Conservation (phyloP, 2,113 vertebrate genomes). For the Gymnocephalus cernua region DNA sequence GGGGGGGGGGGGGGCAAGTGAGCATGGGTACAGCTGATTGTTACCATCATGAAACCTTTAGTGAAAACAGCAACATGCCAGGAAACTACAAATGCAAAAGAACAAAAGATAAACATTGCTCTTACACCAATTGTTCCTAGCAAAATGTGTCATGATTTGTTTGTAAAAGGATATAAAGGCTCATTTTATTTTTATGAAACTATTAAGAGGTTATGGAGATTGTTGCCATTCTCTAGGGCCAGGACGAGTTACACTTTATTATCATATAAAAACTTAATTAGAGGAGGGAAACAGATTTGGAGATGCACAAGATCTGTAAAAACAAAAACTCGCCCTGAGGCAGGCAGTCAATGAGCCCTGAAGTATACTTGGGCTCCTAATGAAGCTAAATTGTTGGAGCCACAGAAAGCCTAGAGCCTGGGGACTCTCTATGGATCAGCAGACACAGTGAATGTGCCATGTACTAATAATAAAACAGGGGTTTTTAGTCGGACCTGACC, state of each 20-base stretch:
- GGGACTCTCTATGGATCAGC: slow-evolving; percentile 31
- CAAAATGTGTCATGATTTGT: slow-evolving; percentile 5
- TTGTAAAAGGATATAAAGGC: slow-evolving; percentile 13
- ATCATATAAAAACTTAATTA: slow-evolving; percentile 66
- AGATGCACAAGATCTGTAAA: slow-evolving; percentile 54
- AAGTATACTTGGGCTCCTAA: slow-evolving; percentile 60
- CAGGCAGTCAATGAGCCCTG: slow-evolving; percentile 67
- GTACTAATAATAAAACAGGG: slow-evolving; percentile 23
- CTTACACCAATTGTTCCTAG: background rate
- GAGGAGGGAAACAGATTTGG: slow-evolving; percentile 41
- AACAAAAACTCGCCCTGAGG: slow-evolving; percentile 58
- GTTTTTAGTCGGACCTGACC: slow-evolving; percentile 3
- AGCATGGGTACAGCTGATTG: slow-evolving; percentile 41
- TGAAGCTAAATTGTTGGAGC: slow-evolving; percentile 58
- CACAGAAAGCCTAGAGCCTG: slow-evolving; percentile 36
- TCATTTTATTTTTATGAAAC: slow-evolving; percentile 46
- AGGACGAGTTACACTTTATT: slow-evolving; percentile 47
- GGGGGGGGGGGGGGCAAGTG: slow-evolving; percentile 3
- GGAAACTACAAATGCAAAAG: slow-evolving; percentile 7
- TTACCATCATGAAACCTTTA: slow-evolving; percentile 50
- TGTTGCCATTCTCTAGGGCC: slow-evolving; percentile 40
- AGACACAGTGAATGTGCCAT: slow-evolving; percentile 26
- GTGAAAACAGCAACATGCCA: slow-evolving; percentile 13
- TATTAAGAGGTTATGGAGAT: slow-evolving; percentile 45
- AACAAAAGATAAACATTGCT: slow-evolving; percentile 14